phyloP scores from a whole-genome alignment of 2,888 invertebrate species.

The Andrena chrysosceles region DNA sequence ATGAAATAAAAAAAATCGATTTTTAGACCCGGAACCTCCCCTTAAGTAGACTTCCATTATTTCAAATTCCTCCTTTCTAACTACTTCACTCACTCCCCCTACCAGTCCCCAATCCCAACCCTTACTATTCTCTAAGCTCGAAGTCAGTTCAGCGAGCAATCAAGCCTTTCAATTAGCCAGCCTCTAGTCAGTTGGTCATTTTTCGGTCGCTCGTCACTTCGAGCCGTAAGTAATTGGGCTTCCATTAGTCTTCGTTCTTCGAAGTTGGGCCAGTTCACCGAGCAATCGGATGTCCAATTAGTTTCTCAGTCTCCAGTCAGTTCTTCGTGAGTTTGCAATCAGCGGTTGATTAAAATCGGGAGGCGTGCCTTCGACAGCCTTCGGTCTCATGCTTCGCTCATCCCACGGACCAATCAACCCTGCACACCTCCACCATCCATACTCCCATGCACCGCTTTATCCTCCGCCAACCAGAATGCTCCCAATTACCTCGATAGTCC shows the following conservation, averaged over 20 bases:
- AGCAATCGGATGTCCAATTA: not conserved
- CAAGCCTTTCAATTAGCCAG: too few species aligned
- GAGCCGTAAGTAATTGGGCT: not conserved
- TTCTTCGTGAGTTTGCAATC: not conserved
- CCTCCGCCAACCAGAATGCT: too few species aligned
- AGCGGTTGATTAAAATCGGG: not conserved
- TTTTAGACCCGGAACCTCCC: too few species aligned
- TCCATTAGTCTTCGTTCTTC: not conserved
- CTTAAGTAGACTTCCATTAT: too few species aligned
- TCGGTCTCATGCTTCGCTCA: not conserved
- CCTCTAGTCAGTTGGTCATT: not conserved
- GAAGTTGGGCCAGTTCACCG: not conserved
- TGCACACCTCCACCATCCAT: not conserved
- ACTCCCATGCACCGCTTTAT: too few species aligned
- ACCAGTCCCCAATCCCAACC: too few species aligned
- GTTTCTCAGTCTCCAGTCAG: not conserved
- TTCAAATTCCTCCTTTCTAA: too few species aligned
- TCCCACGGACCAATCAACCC: not conserved
- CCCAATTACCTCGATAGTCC: too few species aligned
- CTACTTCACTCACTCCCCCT: too few species aligned
- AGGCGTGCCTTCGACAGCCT: not conserved
- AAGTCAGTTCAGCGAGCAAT: too few species aligned
- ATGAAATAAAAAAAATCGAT: too few species aligned
- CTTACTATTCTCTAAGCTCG: too few species aligned
- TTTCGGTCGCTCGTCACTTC: not conserved